A percentile compares a stretch with the other conserved stretches of the same genome.
phyloP scores from a whole-genome alignment of 2,113 vertebrate species.

The Spea bombifrons region DNA sequence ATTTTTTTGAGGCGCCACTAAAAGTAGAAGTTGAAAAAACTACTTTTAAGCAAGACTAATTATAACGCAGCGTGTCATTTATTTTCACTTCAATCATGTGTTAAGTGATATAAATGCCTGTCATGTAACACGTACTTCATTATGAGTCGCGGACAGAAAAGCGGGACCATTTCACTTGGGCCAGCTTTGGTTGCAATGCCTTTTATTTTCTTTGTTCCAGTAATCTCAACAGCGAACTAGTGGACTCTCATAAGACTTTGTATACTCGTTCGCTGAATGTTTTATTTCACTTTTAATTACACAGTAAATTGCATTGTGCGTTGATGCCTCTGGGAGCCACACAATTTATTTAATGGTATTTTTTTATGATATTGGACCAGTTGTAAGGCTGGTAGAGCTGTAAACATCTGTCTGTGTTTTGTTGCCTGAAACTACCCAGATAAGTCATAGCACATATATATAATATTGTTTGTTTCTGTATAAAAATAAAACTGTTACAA shows the following conservation, averaged over 20 bases:
- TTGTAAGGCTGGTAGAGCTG: slow-evolving; percentile 8
- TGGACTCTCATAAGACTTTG: background rate
- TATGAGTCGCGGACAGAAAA: background rate
- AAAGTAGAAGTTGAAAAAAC: no score
- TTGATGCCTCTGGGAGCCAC: background rate
- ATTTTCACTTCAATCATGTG: background rate
- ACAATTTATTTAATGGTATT: slow-evolving; percentile 18
- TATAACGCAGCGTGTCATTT: background rate
- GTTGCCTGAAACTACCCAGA: slow-evolving; percentile 15
- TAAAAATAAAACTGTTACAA: background rate
- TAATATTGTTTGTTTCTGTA: background rate
- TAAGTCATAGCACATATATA: slow-evolving; percentile 5
- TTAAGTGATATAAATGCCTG: background rate
- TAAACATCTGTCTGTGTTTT: slow-evolving; percentile 16
- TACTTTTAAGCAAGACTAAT: no score
- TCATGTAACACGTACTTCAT: background rate
- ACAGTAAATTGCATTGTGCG: background rate
- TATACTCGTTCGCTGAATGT: background rate
- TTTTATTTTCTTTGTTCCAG: background rate
- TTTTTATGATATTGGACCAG: slow-evolving; percentile 24
- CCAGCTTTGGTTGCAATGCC: background rate
- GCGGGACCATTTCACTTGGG: background rate
- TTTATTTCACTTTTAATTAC: slow-evolving; percentile 33
- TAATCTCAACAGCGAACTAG: background rate
- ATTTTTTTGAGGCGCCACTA: no score